These are phyloP conservation scores for Phania funesta DNA, from an alignment of 2,888 invertebrate genomes.

Conservation along the genomic window DNA sequence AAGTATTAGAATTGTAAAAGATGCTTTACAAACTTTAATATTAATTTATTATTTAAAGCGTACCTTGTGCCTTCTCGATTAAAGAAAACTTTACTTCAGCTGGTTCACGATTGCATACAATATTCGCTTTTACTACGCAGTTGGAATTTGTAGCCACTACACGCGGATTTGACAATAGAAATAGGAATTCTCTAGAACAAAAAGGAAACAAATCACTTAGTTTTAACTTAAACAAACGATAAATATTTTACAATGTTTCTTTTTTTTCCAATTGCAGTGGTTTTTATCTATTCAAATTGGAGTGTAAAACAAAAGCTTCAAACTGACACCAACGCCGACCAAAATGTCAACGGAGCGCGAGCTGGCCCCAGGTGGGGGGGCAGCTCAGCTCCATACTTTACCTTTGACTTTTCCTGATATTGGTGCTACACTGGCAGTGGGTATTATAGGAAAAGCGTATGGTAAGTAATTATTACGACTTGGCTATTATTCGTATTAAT, in stretches of 20 bases:
- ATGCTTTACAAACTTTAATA: too few relatives aligned
- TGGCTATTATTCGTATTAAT: neutral
- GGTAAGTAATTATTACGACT: constrained; percentile 75
- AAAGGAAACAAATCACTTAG: constrained; percentile 5
- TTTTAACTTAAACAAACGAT: neutral
- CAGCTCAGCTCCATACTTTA: constrained; percentile 81
- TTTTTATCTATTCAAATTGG: constrained; percentile 48
- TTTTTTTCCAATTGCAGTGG: constrained; percentile 42
- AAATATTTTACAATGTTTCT: neutral
- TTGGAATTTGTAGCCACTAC: constrained; percentile 87
- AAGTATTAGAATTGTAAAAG: too few relatives aligned
- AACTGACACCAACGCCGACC: constrained; percentile 79
- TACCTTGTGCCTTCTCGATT: constrained; percentile 83
- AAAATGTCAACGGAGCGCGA: constrained; percentile 84
- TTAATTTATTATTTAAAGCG: constrained; percentile 29
- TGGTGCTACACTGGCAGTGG: constrained; percentile 81
- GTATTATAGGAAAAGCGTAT: constrained; percentile 82
- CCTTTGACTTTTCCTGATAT: constrained; percentile 81
- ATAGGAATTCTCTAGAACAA: constrained; percentile 85
- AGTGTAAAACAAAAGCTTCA: constrained; percentile 71
- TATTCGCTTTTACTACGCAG: constrained; percentile 87
- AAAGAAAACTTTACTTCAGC: constrained; percentile 84
- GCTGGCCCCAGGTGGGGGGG: constrained; percentile 81
- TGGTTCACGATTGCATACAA: constrained; percentile 89
- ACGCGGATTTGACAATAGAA: constrained; percentile 85